phyloP scores from a whole-genome alignment of 2,888 invertebrate species.

The Malacosoma neustria region DNA sequence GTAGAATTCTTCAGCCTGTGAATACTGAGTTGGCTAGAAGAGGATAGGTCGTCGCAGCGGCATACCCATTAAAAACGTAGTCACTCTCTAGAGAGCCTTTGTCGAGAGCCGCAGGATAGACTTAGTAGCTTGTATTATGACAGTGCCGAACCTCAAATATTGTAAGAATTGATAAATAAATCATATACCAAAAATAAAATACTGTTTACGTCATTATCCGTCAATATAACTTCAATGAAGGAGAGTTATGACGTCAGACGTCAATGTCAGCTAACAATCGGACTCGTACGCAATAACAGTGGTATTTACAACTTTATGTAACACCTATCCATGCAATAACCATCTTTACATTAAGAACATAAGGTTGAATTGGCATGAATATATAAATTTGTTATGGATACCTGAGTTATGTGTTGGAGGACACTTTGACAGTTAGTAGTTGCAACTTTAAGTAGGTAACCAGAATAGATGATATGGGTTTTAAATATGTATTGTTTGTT shows the following conservation, averaged over 20 bases:
- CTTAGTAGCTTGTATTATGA: no score
- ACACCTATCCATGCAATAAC: conserved; percentile 10
- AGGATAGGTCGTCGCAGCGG: no score
- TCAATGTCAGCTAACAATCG: conserved; percentile 30
- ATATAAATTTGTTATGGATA: conserved; percentile 14
- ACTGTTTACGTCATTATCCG: conserved; percentile 5
- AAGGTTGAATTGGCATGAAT: conserved; percentile 4
- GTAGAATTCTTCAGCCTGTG: no score
- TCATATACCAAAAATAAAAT: no score
- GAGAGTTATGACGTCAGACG: conserved; percentile 19
- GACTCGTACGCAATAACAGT: conserved; percentile 44
- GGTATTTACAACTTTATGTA: conserved; percentile 16
- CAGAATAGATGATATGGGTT: conserved; percentile 34
- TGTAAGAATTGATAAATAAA: no score
- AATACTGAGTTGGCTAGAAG: no score
- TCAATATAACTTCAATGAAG: conserved; percentile 37
- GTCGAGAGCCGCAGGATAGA: no score
- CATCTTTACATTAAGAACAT: conserved; percentile 7
- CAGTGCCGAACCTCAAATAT: no score
- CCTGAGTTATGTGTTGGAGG: conserved; percentile 51
- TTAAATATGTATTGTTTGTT: conserved; percentile 24
- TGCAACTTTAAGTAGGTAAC: conserved; percentile 38
- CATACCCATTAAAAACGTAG: no score
- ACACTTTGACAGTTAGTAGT: conserved; percentile 48
- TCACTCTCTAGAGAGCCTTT: no score